These are phyloP conservation scores for Drosophila mayaguana DNA, from an alignment of 2,888 invertebrate species.

Conservation along the genomic window DNA sequence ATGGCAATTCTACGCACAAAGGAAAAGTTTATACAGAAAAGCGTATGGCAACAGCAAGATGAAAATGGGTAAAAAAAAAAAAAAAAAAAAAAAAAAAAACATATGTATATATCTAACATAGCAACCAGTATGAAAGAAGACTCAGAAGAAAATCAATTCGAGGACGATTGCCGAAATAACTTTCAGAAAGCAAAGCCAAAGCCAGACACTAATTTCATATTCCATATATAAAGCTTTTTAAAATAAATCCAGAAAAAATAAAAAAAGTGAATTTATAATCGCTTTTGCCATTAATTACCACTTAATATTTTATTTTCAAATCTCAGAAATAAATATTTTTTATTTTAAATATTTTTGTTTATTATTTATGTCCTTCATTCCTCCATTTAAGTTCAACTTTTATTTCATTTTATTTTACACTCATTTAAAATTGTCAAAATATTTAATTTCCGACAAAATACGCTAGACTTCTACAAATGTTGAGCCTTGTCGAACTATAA, in stretches of 20 bases:
- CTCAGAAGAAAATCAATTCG: neutral
- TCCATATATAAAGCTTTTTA: neutral
- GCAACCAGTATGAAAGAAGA: neutral
- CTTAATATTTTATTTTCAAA: neutral
- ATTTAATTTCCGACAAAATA: constrained; percentile 46
- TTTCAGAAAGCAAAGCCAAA: neutral
- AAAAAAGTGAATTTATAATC: too few species aligned
- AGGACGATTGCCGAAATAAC: neutral
- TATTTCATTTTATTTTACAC: constrained; percentile 1
- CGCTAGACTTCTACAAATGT: neutral
- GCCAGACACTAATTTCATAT: neutral
- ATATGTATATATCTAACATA: neutral
- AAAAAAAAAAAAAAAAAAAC: too few species aligned
- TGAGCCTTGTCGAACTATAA: neutral
- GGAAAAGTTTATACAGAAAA: neutral
- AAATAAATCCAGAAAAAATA: neutral
- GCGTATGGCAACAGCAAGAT: neutral
- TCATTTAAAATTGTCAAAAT: constrained; percentile 18
- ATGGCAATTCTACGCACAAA: neutral
- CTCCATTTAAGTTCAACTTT: neutral
- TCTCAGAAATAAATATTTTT: neutral
- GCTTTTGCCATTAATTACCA: too few species aligned
- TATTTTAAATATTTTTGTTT: neutral
- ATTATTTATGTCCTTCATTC: neutral
- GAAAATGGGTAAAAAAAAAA: too few species aligned